phyloP scores from a whole-genome alignment of 2,888 invertebrate genomes.

The Sphinx pinastri region DNA sequence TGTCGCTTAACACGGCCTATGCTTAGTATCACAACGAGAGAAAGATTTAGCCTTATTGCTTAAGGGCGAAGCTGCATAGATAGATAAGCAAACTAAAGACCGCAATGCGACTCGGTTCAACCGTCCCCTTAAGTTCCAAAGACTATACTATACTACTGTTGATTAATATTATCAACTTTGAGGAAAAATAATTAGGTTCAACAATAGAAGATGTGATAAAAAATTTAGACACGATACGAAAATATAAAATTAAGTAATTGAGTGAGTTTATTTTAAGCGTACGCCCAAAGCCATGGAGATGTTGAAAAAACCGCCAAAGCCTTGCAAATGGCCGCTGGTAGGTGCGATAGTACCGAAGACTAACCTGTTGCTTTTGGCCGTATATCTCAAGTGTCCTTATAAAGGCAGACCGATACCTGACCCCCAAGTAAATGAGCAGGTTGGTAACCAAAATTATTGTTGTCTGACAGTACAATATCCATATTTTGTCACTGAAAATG shows the following conservation, averaged over 20 bases:
- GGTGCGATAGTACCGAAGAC: slow-evolving; percentile 67
- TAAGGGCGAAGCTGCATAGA: neutral
- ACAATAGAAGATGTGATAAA: no score
- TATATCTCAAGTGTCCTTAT: slow-evolving; percentile 57
- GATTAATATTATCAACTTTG: no score
- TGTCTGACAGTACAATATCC: no score
- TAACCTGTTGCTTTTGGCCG: slow-evolving; percentile 70
- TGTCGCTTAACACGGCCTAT: no score
- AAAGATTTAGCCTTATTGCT: neutral
- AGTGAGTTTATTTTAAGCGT: slow-evolving; percentile 48
- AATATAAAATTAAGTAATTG: no score
- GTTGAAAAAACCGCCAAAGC: slow-evolving; percentile 51
- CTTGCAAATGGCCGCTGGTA: slow-evolving; percentile 70
- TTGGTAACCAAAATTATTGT: slow-evolving; percentile 33
- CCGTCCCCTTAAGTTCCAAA: no score
- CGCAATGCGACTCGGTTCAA: no score
- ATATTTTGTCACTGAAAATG: neutral
- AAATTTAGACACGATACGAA: no score
- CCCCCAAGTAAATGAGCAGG: slow-evolving; percentile 64
- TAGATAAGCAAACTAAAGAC: no score
- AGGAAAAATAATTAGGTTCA: no score
- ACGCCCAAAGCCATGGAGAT: slow-evolving; percentile 55
- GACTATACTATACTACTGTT: no score
- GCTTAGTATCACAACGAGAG: no score
- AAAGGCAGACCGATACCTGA: slow-evolving; percentile 51